Evolutionary conservation across 2,113 vertebrate genomes (phyloP).

Genomic region (Carlito syrichta): DNA sequence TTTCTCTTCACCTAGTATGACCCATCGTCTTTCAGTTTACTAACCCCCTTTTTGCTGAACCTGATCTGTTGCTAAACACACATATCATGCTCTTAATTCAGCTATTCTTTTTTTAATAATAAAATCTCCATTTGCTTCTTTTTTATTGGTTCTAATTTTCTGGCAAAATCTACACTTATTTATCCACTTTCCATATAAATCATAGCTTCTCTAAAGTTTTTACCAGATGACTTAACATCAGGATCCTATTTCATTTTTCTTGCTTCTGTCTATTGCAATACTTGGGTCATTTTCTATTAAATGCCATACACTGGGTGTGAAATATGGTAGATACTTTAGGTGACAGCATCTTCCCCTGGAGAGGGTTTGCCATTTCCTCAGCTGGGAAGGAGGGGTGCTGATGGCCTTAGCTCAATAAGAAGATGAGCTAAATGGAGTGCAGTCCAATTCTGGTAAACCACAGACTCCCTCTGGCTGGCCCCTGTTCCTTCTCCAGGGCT

Average conservation of each 20-base stretch:
- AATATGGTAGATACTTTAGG: background rate
- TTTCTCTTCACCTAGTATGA: background rate
- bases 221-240: background rate
- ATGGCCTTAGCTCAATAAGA: background rate
- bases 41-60: background rate
- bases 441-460: background rate
- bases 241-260: background rate
- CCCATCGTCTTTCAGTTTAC: background rate
- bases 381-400: background rate
- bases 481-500: background rate
- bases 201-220: background rate
- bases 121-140: background rate
- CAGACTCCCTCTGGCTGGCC: background rate
- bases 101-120: background rate
- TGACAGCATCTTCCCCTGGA: background rate
- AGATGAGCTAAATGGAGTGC: background rate
- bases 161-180: background rate
- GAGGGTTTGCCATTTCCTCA: background rate
- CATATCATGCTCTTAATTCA: background rate
- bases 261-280: background rate
- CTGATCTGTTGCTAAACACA: background rate
- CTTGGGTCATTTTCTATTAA: no score
- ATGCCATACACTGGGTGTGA: no score
- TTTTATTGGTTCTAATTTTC: background rate
- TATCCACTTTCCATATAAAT: background rate